phyloP scores from a whole-genome alignment of 2,113 vertebrate genomes.

The Plestiodon gilberti region DNA sequence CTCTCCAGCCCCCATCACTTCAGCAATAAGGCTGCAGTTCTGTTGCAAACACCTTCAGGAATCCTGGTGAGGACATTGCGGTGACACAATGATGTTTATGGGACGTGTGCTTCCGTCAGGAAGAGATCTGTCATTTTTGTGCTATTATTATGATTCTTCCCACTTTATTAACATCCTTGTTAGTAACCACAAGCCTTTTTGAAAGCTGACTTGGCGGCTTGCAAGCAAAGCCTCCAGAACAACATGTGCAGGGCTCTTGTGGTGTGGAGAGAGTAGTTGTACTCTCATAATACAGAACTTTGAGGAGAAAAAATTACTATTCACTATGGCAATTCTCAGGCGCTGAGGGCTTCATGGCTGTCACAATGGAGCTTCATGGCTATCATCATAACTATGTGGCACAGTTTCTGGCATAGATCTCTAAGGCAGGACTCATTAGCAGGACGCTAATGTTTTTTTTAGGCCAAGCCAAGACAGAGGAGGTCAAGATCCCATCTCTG shows the following conservation, averaged over 20 bases:
- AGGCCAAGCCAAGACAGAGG: not conserved
- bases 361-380: too few species aligned
- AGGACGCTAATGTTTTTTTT: not conserved
- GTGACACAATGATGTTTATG: slow-evolving; percentile 66
- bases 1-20: slow-evolving; percentile 71
- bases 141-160: not conserved
- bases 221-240: slow-evolving; percentile 3
- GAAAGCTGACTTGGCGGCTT: slow-evolving; percentile 10
- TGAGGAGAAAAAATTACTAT: slow-evolving; percentile 16
- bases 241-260: slow-evolving; percentile 32
- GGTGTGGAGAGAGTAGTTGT: slow-evolving; percentile 19
- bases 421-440: slow-evolving; percentile 31
- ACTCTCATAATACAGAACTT: not conserved
- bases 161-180: slow-evolving; percentile 61
- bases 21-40: slow-evolving; percentile 71
- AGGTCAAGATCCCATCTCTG: not conserved
- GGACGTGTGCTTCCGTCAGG: slow-evolving; percentile 40
- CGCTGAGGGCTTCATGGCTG: slow-evolving; percentile 60
- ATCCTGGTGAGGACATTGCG: slow-evolving; percentile 62
- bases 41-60: slow-evolving; percentile 71
- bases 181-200: slow-evolving; percentile 39
- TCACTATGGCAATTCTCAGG: slow-evolving; percentile 50
- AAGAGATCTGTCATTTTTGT: slow-evolving; percentile 50
- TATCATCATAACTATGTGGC: slow-evolving; percentile 41
- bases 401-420: not conserved